phyloP scores from a whole-genome alignment of 2,888 invertebrate species.

The Strigamia transsilvanica region DNA sequence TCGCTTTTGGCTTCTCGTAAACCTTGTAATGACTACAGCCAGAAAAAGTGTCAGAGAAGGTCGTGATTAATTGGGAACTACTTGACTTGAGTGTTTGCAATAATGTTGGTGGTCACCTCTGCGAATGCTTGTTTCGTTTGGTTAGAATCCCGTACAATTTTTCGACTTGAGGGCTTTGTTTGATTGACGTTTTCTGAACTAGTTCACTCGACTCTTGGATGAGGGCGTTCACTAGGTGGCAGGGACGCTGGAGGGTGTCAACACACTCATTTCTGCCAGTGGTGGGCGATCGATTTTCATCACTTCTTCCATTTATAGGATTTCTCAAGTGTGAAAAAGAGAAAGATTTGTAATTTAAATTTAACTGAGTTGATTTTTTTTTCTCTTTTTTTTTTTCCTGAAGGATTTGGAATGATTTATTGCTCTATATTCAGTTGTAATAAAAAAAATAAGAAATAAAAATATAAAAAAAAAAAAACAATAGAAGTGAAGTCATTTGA shows the following conservation, averaged over 20 bases:
- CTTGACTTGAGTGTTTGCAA: too few species aligned
- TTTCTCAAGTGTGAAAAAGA: slow-evolving; percentile 42
- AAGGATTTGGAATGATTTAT: slow-evolving; percentile 16
- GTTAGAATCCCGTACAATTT: background rate
- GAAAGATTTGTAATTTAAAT: slow-evolving; percentile 47
- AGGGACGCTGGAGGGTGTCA: slow-evolving; percentile 28
- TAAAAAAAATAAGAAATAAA: background rate
- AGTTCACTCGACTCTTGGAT: background rate
- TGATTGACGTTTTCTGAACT: background rate
- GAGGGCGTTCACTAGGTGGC: background rate
- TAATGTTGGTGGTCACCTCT: too few species aligned
- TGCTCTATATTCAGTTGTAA: background rate
- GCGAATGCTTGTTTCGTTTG: background rate
- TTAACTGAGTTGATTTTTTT: slow-evolving; percentile 17
- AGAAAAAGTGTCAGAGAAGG: too few species aligned
- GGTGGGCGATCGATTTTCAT: slow-evolving; percentile 36
- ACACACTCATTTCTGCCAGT: slow-evolving; percentile 23
- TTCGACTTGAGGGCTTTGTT: background rate
- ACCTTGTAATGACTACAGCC: background rate
- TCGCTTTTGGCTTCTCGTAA: background rate
- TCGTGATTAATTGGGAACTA: too few species aligned
- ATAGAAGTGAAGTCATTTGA: slow-evolving; percentile 3
- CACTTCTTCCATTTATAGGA: slow-evolving; percentile 35
- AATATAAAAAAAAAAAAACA: background rate
- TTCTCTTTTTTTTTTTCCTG: background rate